Evolutionary conservation across 2,113 vertebrate genomes (phyloP).

Genomic region (Notarius quadriscutis): DNA sequence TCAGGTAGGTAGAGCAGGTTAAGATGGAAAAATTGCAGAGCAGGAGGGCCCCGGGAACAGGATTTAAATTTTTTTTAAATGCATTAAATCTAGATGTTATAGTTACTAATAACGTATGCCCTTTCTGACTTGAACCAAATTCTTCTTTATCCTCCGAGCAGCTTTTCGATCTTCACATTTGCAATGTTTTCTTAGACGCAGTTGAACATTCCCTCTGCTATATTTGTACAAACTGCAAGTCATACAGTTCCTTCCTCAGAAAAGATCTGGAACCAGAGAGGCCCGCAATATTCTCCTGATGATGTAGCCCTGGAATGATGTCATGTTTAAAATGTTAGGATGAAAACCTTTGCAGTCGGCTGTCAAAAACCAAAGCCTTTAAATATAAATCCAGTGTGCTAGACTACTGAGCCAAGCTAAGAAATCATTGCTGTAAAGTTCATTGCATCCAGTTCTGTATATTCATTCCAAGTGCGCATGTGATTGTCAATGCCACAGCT

Average conservation of each 20-base stretch:
- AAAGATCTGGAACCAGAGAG: background rate
- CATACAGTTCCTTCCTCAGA: background rate
- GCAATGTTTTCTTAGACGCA: background rate
- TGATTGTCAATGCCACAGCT: background rate
- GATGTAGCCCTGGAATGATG: background rate
- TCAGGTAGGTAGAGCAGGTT: too few relatives aligned
- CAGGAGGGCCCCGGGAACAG: too few relatives aligned
- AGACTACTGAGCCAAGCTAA: background rate
- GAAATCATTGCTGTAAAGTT: background rate
- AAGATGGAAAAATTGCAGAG: too few relatives aligned
- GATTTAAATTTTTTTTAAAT: too few relatives aligned
- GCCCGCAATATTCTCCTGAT: background rate
- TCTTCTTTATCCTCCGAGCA: too few relatives aligned
- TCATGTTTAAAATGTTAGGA: background rate
- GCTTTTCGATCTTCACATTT: background rate
- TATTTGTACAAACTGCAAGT: background rate
- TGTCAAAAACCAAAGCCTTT: background rate
- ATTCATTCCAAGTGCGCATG: background rate
- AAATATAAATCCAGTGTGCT: background rate
- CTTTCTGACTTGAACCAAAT: too few relatives aligned
- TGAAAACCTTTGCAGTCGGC: background rate
- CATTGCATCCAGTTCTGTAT: background rate
- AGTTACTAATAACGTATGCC: background rate
- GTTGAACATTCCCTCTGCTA: too few relatives aligned
- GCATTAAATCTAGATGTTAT: background rate